Percentiles rank a stretch among this genome's conserved stretches.
phyloP scores from a whole-genome alignment of 2,113 vertebrate genomes.

The Typhlomys cinereus region DNA sequence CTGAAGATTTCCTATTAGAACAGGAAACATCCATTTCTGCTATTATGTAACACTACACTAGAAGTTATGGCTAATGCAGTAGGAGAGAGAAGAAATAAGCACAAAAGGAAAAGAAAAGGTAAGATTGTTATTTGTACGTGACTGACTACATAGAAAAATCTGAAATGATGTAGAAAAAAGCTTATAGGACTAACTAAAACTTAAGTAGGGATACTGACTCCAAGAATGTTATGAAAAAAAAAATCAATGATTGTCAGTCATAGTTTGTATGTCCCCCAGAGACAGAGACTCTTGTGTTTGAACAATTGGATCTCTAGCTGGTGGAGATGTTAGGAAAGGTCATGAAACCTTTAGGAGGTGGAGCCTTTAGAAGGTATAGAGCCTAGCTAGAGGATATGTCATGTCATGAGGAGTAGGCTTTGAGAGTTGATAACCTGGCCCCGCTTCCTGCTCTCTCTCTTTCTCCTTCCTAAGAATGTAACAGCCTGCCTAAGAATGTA shows the following conservation, averaged over 20 bases:
- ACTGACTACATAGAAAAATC: not conserved
- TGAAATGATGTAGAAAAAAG: constrained; percentile 5
- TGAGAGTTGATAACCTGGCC: no score
- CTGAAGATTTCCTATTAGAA: not conserved
- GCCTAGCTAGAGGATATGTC: no score
- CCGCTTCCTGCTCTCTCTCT: no score
- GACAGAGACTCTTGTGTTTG: no score
- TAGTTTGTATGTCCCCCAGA: no score
- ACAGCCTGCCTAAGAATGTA: no score
- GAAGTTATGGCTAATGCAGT: not conserved
- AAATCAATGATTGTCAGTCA: constrained; percentile 32
- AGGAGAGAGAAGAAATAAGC: not conserved
- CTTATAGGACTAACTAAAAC: not conserved
- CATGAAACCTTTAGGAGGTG: no score
- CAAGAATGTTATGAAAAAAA: not conserved
- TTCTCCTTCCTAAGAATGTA: no score
- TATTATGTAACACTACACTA: not conserved
- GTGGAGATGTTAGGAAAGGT: no score
- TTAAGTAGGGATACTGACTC: not conserved
- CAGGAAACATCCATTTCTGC: not conserved
- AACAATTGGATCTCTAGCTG: no score
- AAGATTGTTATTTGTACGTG: not conserved
- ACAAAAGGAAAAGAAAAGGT: not conserved
- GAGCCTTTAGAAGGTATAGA: no score
- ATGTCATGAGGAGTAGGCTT: no score